Base-by-base conservation (phyloP, 2,888 invertebrate genomes). In the Lepas anatifera region DNA sequence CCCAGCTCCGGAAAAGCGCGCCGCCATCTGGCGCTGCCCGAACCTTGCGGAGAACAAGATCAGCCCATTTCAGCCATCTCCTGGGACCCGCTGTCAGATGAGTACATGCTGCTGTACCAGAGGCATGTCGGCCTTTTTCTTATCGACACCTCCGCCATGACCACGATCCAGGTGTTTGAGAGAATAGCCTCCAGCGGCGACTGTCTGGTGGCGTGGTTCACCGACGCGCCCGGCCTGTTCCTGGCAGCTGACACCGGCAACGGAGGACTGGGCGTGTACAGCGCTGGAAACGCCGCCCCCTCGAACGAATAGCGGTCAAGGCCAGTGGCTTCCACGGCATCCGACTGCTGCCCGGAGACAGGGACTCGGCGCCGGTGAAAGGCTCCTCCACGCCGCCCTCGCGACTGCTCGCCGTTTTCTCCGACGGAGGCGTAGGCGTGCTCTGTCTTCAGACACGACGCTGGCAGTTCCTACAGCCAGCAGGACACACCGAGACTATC, bases 401-500 rank as follows among this genome's bases (percentile, higher is more conserved):
- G 43, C 63, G 68, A 29, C 75, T 80, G n/a, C 76, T 80, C 3
- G 79, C 79, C 71, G 77, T 80, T 0, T 81, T 81, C 73, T 74
- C 76, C 35, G 81, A 81, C 76, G 81, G 81, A 6, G 81, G 81
- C 1, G 77, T 81, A 8, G 81, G 81, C 1, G 75, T 81, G 4
- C 81, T 81, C 73, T 78, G 80, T 70, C 75, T 81, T 16, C 77
- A 77, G 22, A 75, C 75, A 67, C 75, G 78, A 52, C 78, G 78
- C 48, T 81, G 81, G 81, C 77, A 77, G 67, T 81, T 80, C n/a
- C 37, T 35, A 3, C 63, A 64, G 37, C 22, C 18, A 22, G 18
- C 63, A 80, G 81, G 80, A 39, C 81, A 81, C 72, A 76, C 79
- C 52, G 81, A 81, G 74, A 81, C 81, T 0, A 80, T 81, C 68